phyloP scores from a whole-genome alignment of 2,113 vertebrate species.

The Nanorana parkeri region DNA sequence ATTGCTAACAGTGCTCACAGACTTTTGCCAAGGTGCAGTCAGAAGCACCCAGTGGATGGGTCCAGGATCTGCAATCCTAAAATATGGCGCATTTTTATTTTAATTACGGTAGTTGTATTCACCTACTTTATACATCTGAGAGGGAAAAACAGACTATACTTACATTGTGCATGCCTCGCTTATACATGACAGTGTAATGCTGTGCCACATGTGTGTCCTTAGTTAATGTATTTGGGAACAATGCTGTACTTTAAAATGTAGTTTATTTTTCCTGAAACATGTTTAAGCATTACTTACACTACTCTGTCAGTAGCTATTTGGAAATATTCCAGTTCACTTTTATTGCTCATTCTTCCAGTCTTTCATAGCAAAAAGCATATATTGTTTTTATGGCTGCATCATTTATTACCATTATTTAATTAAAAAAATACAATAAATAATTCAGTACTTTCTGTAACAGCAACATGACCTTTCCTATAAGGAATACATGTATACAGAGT shows the following conservation, averaged over 20 bases:
- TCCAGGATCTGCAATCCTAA: too few species aligned
- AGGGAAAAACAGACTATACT: too few species aligned
- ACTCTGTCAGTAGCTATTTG: not conserved
- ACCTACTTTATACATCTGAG: too few species aligned
- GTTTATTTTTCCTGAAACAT: not conserved
- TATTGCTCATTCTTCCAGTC: not conserved
- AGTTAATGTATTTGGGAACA: too few species aligned
- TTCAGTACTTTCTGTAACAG: conserved; percentile 6
- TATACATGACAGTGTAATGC: too few species aligned
- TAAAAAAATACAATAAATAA: conserved; percentile 13
- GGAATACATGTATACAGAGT: not conserved
- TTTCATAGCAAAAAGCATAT: not conserved
- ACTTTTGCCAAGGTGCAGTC: too few species aligned
- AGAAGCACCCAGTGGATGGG: too few species aligned
- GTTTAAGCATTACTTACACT: not conserved
- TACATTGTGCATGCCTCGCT: too few species aligned
- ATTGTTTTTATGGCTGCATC: conserved; percentile 7
- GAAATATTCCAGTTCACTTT: not conserved
- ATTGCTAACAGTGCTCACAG: too few species aligned
- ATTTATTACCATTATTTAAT: conserved; percentile 16
- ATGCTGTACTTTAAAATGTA: not conserved
- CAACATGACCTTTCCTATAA: conserved; percentile 25
- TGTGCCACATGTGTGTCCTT: too few species aligned
- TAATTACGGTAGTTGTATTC: too few species aligned
- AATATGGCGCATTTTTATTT: too few species aligned